phyloP scores from a whole-genome alignment of 2,888 invertebrate species.

The Sphecodes monilicornis region DNA sequence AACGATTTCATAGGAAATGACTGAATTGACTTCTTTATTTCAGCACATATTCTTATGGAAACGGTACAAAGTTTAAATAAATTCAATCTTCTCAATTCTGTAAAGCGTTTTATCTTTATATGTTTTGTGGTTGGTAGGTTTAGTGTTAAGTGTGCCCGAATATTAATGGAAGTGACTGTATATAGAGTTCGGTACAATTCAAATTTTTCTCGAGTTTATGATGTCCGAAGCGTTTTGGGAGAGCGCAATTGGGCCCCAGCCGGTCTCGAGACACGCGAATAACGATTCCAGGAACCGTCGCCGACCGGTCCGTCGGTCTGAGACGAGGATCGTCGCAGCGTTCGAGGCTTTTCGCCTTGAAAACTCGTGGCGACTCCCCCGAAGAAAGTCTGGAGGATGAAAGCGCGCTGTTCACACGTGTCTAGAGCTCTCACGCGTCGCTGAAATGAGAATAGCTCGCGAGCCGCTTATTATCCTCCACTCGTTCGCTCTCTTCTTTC shows the following conservation, averaged over 20 bases:
- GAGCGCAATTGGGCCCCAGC: background rate
- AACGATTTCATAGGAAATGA: too few species aligned
- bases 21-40: too few species aligned
- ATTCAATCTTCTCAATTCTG: too few species aligned
- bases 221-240: background rate
- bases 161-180: too few species aligned
- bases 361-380: background rate
- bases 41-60: too few species aligned
- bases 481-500: background rate
- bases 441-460: constrained; percentile 20
- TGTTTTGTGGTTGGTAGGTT: too few species aligned
- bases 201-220: background rate
- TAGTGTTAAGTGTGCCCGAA: too few species aligned
- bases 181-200: too few species aligned
- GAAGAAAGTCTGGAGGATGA: constrained; percentile 1
- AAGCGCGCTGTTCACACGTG: constrained; percentile 6
- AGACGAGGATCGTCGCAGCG: background rate
- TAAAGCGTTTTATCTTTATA: too few species aligned
- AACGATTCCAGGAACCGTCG: background rate
- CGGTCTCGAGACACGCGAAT: background rate
- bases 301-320: background rate
- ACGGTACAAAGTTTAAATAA: too few species aligned
- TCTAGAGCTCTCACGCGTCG: constrained; percentile 27
- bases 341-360: background rate
- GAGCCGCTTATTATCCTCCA: constrained; percentile 43